These are phyloP conservation scores for Cryptotis parvus DNA, from an alignment of 2,113 vertebrate species.

Conservation along the genomic window DNA sequence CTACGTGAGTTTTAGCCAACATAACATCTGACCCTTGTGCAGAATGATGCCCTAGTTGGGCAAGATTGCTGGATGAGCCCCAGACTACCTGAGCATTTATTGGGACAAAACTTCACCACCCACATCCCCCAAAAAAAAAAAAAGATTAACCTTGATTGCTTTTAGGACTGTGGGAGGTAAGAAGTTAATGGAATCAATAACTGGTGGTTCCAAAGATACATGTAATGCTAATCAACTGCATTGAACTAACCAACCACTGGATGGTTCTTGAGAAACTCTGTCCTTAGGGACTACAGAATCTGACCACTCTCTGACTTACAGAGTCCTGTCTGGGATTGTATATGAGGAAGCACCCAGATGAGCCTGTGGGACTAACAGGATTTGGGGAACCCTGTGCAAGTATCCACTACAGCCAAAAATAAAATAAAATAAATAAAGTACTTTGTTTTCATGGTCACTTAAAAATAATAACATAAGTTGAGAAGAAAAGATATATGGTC, in stretches of 20 bases:
- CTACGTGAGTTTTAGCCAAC: too few relatives aligned
- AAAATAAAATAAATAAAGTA: not conserved
- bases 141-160: not conserved
- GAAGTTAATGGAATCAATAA: not conserved
- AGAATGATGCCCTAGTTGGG: too few relatives aligned
- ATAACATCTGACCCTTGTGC: not conserved
- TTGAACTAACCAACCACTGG: not conserved
- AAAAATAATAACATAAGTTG: not conserved
- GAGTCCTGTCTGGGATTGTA: too few relatives aligned
- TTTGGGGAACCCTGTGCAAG: not conserved
- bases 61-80: not conserved
- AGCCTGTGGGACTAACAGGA: too few relatives aligned
- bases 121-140: not conserved
- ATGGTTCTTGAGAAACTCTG: not conserved
- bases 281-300: not conserved
- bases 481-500: slow-evolving; percentile 8
- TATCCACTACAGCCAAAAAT: not conserved
- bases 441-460: not conserved
- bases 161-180: not conserved
- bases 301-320: rapidly evolving
- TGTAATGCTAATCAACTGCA: not conserved
- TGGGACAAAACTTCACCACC: not conserved
- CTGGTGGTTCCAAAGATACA: not conserved
- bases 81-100: not conserved
- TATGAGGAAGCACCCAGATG: not conserved